Base-by-base conservation (phyloP, 2,797 vertebrate species). In the Sebastes jordani region DNA sequence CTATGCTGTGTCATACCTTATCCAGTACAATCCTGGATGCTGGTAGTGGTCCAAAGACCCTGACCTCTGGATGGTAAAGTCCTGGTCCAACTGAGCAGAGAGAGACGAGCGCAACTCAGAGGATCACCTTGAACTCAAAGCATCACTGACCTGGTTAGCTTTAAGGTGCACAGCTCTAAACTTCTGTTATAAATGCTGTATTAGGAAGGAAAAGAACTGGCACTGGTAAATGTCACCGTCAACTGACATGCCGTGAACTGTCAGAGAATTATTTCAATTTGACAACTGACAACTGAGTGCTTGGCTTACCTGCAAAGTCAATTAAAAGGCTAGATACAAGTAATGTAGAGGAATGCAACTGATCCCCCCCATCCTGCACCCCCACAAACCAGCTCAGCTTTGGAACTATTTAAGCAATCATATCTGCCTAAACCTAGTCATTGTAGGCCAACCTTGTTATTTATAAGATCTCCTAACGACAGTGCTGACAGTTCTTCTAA, bases 11-110 rank as follows among this genome's bases (percentile, higher is more conserved):
- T 95, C 97, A 96, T 98, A 98, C 98, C 98, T 98, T 96, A 98
- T 98, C 98, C 97, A 98, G 96, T 95, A 97, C 96, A 99, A 96
- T 96, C 97, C 97, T 96, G 97, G 96, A 96, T 97, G 96, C 88
- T 97, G 97, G 96, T 94, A 94, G 96, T 97, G 97, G 96, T 97
- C 97, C 98, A 98, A 96, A 97, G 97, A 98, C 95, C 97, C 98
- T 97, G 97, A 98, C 96, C 97, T 97, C 97, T 97, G 97, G 96
- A 97, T 96, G 96, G 97, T 95, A 94, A 97, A 97, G 96, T 96
- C 97, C 96, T 97, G 96, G 96, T 98, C 96, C 97, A 95, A 97
- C 96, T 97, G 96, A 97, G 97, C 97, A 97, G 96, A 97, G 95
- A 98, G 96, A 98, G 97, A 98, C 46, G 96, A 95, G 89, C 42